Conservation (phyloP, 2,113 vertebrate species). For the Copsychus sechellarum region DNA sequence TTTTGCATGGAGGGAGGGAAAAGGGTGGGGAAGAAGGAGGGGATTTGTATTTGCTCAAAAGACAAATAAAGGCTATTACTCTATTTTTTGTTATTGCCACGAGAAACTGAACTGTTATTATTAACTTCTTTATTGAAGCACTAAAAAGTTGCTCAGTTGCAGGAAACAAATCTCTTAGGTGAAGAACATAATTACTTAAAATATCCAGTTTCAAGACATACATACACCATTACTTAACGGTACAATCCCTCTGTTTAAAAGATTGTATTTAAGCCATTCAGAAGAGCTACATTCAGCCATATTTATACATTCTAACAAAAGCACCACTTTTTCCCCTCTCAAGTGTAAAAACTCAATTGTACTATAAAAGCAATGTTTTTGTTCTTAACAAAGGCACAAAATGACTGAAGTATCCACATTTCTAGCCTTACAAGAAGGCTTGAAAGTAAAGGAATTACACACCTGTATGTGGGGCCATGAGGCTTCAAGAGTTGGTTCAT, state of each 20-base stretch:
- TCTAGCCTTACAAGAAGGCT: not conserved
- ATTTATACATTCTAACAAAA: not conserved
- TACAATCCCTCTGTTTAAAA: not conserved
- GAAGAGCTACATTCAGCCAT: not conserved
- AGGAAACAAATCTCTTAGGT: not conserved
- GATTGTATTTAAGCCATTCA: not conserved
- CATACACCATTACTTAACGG: not conserved
- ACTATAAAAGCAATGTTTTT: not conserved
- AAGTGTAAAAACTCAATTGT: not conserved
- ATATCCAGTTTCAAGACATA: not conserved
- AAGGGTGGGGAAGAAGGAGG: not conserved
- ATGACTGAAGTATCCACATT: not conserved
- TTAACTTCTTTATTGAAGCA: not conserved
- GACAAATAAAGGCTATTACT: not conserved
- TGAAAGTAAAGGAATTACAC: not conserved
- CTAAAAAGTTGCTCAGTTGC: not conserved
- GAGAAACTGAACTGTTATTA: not conserved
- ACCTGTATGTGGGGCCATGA: conserved; percentile 99
- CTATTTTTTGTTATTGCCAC: not conserved
- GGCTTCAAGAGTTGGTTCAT: conserved; percentile 95
- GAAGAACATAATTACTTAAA: not conserved
- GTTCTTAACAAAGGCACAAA: not conserved
- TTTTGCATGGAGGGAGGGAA: not conserved
- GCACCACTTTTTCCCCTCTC: not conserved
- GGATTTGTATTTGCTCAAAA: not conserved